Base-by-base conservation (phyloP, 30 jellyfish, hydroid and myxozoan species). In the Hydractinia echinata region DNA sequence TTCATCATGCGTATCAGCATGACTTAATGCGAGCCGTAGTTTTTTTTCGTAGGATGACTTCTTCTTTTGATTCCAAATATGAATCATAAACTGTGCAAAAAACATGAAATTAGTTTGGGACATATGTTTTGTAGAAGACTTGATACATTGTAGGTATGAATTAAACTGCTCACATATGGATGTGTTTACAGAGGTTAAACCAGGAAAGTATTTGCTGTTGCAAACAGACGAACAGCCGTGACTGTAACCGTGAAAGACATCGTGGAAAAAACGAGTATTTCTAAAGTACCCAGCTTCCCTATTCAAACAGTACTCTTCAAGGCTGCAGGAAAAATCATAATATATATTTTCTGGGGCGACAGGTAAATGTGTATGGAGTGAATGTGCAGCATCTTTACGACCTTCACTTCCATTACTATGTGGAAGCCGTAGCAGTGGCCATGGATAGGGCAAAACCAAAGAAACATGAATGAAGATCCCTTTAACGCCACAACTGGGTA, bases 401-500 rank as follows among this genome's bases (percentile, higher is more conserved):
- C 76, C 76, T 66, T 66, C 76, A 19, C 52, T 19, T 66, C 76
- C 76, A 19, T 50, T 66, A 66, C 44, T 7, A 66, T 66, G 44
- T 66, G 76, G 44, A 66, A 66, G 76, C 76, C 76, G 44, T 66
- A 66, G 76, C 76, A 66, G 44, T 66, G 76, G 76, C 76, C 76
- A 66, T 66, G 76, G 52, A 66, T 66, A 66, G 76, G 76, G 44
- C 76, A 30, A 30, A 30, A 30, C 2, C 44, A 30, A 30, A 30
- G 44, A 30, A 30, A 30, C 44, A 30, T 30, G 44, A 66, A 66
- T 19, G 76, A 66, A 19, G 44, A 50, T 19, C 76, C 76, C 44
- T 66, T 66, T 66, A 19, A 19, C 44, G 76, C 21, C 52, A 66
- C 76, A 19, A 19, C 52, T 19, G 76, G 76, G 44, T 19, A 66